These are phyloP conservation scores for Simalia tracyae DNA, from an alignment of 2,797 vertebrate species.

Conservation along the genomic window DNA sequence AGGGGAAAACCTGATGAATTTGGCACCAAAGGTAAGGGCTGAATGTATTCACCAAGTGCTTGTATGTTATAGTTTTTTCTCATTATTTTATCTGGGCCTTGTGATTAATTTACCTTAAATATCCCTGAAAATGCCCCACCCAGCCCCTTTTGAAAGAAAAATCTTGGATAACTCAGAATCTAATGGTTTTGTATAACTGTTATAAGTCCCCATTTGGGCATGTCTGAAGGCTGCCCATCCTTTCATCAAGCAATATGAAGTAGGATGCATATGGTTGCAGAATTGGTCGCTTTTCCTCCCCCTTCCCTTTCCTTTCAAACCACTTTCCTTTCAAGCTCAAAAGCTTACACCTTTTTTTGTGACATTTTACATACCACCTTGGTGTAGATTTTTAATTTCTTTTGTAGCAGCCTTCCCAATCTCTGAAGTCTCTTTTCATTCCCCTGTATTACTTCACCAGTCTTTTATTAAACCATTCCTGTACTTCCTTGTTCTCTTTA, in stretches of 20 bases:
- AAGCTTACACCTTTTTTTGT: background rate
- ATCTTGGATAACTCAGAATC: background rate
- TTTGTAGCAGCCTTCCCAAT: background rate
- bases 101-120: background rate
- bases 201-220: background rate
- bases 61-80: background rate
- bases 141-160: background rate
- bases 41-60: background rate
- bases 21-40: slow-evolving; percentile 9
- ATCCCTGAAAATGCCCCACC: too few relatives aligned
- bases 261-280: background rate
- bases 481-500: background rate
- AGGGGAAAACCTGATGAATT: background rate
- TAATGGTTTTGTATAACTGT: background rate
- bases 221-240: background rate
- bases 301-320: background rate
- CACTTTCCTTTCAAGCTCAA: background rate
- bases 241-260: background rate
- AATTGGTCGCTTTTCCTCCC: background rate
- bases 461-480: background rate
- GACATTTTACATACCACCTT: background rate
- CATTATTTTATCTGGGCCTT: background rate
- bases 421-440: background rate
- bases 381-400: background rate
- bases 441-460: background rate